Base-by-base conservation (phyloP, 2,888 invertebrate genomes). In the Margaritifera margaritifera region DNA sequence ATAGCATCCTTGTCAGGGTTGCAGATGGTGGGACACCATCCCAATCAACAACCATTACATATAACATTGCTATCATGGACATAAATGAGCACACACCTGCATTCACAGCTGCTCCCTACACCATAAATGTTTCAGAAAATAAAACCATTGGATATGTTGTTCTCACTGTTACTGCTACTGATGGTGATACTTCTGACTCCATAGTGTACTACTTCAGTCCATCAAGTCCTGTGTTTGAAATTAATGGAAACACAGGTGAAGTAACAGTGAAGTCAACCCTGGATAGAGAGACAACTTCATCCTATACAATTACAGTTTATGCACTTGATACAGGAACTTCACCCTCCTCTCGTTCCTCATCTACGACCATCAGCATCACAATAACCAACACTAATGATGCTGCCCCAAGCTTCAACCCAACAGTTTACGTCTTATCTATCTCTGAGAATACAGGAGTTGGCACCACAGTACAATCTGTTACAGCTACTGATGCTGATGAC, bases 381-480 rank as follows among this genome's bases (percentile, higher is more conserved):
- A 69, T 87, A 15, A 77, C 78, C 15, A 85, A 86, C 73, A 78
- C 75, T 58, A 86, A 86, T 65, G 86, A 86, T 70, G 78, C 81
- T 42, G 80, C 79, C 6, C 87, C 87, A 19, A 74, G 77, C 50
- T 86, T 87, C 71, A 78, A 77, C 27, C 82, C 82, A 31, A 69
- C 73, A 4, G 68, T 76, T 8, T 86, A 86, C 64, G 53, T 78
- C 0, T 66, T 59, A 53, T 61, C 72, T 6, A 69, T 86, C 25
- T 64, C 69, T 19, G 86, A 86, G 63, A 74, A 83, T 65, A 62
- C 68, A 20, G 64, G 66, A 4, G 64, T 63, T 11, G 79, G 74
- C 4, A 63, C 59, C 3, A 69, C 77, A 19, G 76, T 85, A 11
- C 25, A 71, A 3, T 75, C 78, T 18, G 76, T 86, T 1, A 79